These are phyloP conservation scores for Ormia ochracea DNA, from an alignment of 2,888 invertebrate species.

Conservation along the genomic window DNA sequence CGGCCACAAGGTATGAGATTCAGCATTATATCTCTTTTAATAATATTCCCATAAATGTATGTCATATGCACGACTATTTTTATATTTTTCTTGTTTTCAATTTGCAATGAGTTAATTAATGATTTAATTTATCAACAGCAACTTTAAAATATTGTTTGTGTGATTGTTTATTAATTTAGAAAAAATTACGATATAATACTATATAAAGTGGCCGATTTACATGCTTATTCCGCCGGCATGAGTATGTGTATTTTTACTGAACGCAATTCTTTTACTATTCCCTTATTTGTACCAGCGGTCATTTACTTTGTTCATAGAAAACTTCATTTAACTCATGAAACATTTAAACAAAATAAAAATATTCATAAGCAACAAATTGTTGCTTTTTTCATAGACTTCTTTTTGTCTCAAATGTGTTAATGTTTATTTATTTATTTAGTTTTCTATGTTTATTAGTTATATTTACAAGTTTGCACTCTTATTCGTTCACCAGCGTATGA, in stretches of 20 bases:
- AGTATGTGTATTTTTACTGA: not conserved
- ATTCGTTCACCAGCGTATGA: not conserved
- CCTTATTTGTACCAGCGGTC: not conserved
- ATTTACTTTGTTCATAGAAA: not conserved
- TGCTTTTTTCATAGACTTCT: conserved; percentile 11
- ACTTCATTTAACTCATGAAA: not conserved
- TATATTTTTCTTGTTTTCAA: not conserved
- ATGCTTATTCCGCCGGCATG: not conserved
- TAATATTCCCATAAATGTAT: conserved; percentile 38
- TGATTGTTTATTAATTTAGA: not conserved
- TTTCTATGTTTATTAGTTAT: not conserved
- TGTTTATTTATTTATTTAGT: conserved; percentile 8
- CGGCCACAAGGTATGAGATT: conserved; percentile 31
- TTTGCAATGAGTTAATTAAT: not conserved
- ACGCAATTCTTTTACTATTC: not conserved
- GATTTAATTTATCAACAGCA: not conserved
- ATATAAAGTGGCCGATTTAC: not conserved
- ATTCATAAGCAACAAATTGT: not conserved
- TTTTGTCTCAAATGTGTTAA: not conserved
- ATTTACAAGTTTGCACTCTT: conserved; percentile 29
- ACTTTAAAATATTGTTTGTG: not conserved
- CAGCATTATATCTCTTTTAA: conserved; percentile 24
- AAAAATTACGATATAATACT: not conserved
- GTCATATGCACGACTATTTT: too few relatives aligned
- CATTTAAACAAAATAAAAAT: not conserved